Percentiles rank a stretch among this genome's conserved stretches.
These are phyloP conservation scores for Coluber constrictor DNA, from an alignment of 2,797 vertebrate genomes.

Conservation along the genomic window DNA sequence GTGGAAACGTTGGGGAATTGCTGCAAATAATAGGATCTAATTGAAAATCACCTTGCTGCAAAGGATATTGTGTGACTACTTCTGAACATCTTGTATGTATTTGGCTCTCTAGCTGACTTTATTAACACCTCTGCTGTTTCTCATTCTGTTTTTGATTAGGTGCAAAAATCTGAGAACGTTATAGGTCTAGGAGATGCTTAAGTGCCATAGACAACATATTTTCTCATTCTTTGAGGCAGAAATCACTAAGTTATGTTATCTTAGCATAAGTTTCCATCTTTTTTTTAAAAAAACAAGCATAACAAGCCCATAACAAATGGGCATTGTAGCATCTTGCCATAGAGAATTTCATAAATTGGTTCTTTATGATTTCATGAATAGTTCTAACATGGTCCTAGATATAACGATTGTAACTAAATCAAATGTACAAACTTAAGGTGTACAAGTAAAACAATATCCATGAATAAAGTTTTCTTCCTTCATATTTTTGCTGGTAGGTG, in stretches of 20 bases:
- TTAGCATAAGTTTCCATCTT: background rate
- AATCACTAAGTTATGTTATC: background rate
- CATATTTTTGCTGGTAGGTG: background rate
- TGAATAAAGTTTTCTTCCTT: background rate
- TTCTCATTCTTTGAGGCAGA: background rate
- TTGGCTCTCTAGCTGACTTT: background rate
- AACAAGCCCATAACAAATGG: background rate
- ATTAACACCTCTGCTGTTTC: background rate
- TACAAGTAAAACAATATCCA: background rate
- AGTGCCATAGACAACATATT: background rate
- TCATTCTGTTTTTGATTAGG: background rate
- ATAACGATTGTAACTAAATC: background rate
- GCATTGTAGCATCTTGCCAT: background rate
- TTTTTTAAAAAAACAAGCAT: background rate
- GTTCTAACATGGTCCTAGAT: background rate
- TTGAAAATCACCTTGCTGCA: rapidly evolving
- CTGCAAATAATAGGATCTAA: background rate
- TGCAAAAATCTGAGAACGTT: background rate
- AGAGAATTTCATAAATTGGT: background rate
- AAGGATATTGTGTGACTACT: background rate
- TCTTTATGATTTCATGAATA: background rate
- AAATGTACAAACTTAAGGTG: background rate
- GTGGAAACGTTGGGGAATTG: background rate
- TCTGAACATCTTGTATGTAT: conserved; percentile 16
- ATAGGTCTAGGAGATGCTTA: background rate